Conservation (phyloP, 2,113 vertebrate genomes). For the Malaclemys terrapin region DNA sequence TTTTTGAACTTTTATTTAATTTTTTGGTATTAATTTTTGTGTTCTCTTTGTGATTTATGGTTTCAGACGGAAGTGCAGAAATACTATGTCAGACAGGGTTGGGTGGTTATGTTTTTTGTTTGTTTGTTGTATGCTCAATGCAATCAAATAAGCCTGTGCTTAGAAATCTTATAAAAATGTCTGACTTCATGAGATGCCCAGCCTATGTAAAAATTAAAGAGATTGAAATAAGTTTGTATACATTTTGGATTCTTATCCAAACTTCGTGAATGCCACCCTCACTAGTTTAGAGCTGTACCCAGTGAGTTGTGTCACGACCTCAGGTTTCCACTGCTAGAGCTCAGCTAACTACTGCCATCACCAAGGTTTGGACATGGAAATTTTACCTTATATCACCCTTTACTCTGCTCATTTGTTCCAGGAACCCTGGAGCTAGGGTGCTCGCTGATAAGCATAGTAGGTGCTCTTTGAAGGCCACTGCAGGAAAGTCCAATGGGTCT, state of each 20-base stretch:
- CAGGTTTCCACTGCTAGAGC: not conserved
- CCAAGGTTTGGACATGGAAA: not conserved
- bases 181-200: conserved; percentile 30
- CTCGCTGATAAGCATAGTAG: not conserved
- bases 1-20: not conserved
- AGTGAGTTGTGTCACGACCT: not conserved
- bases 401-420: not conserved
- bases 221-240: conserved; percentile 56
- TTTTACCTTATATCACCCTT: not conserved
- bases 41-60: not conserved
- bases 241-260: conserved; percentile 19
- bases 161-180: not conserved
- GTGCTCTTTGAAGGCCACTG: not conserved
- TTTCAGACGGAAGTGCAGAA: not conserved
- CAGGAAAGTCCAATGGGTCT: not conserved
- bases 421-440: not conserved
- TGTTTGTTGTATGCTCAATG: not conserved
- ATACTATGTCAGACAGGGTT: not conserved
- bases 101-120: not conserved
- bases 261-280: not conserved
- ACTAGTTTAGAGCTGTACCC: not conserved
- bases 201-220: conserved; percentile 17
- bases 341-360: not conserved
- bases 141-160: conserved; percentile 15
- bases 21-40: not conserved